Conservation (phyloP, 2,797 vertebrate species). For the Coendou prehensilis region DNA sequence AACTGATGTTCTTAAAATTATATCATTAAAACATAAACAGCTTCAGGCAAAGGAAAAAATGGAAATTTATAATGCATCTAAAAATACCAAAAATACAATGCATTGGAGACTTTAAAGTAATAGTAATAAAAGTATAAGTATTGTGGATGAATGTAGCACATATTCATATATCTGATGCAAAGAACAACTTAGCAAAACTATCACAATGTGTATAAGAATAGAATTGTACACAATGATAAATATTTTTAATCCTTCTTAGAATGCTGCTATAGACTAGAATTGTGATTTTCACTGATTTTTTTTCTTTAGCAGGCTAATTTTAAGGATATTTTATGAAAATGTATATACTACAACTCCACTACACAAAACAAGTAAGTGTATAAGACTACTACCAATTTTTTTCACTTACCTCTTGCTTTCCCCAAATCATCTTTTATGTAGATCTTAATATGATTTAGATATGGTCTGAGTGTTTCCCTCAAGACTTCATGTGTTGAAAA, state of each 20-base stretch:
- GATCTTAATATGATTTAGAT: background rate
- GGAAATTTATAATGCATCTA: constrained; percentile 38
- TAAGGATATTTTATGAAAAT: background rate
- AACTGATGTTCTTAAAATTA: constrained; percentile 71
- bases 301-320: background rate
- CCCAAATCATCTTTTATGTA: background rate
- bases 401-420: background rate
- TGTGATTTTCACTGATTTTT: background rate
- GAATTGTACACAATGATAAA: background rate
- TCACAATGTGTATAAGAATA: background rate
- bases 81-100: background rate
- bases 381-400: background rate
- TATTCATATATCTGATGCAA: background rate
- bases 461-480: background rate
- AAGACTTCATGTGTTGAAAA: background rate
- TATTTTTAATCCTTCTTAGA: constrained; percentile 23
- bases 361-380: background rate
- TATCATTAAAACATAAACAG: constrained; percentile 67
- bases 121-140: background rate
- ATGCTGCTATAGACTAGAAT: background rate
- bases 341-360: background rate
- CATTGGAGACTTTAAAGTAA: background rate
- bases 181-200: background rate
- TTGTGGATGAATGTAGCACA: background rate
- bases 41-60: constrained; percentile 67